A percentile compares a stretch with the other conserved stretches of the same genome.
phyloP scores from a whole-genome alignment of 2,888 invertebrate species.

The Drosophila trichaetosa region DNA sequence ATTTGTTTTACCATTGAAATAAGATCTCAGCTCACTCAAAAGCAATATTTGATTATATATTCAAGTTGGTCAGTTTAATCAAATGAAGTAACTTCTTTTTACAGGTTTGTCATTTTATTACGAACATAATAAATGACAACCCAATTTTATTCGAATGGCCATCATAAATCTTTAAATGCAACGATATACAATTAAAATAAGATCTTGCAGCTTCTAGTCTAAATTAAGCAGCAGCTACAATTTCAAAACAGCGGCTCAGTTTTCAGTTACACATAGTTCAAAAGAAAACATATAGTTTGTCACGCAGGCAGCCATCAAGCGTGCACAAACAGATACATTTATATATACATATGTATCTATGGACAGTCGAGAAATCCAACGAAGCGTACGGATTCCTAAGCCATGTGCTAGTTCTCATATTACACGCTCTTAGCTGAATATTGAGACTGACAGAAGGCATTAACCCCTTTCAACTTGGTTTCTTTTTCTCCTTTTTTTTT shows the following conservation, averaged over 20 bases:
- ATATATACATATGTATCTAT: not conserved
- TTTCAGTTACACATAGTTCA: constrained; percentile 34
- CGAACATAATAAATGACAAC: not conserved
- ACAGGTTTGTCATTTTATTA: not conserved
- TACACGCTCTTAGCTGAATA: constrained; percentile 33
- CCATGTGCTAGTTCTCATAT: constrained; percentile 56
- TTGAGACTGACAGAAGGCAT: constrained; percentile 31
- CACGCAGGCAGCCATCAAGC: constrained; percentile 37
- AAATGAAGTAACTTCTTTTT: not conserved
- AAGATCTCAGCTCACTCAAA: not conserved
- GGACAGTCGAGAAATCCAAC: constrained; percentile 14
- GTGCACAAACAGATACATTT: constrained; percentile 22
- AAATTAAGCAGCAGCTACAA: constrained; percentile 7
- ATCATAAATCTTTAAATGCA: not conserved
- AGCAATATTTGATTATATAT: not conserved
- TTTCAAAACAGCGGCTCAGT: constrained; percentile 13
- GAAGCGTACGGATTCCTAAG: constrained; percentile 37
- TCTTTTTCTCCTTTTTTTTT: not conserved
- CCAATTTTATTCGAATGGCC: not conserved
- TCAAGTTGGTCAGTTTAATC: not conserved
- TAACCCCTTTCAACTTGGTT: constrained; percentile 40
- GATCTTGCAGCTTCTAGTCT: constrained; percentile 21
- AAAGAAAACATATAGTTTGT: constrained; percentile 14
- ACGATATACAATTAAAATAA: constrained; percentile 2
- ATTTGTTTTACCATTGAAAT: not conserved